Conservation (phyloP, 2,888 invertebrate species). For the Cosmia trapezina region DNA sequence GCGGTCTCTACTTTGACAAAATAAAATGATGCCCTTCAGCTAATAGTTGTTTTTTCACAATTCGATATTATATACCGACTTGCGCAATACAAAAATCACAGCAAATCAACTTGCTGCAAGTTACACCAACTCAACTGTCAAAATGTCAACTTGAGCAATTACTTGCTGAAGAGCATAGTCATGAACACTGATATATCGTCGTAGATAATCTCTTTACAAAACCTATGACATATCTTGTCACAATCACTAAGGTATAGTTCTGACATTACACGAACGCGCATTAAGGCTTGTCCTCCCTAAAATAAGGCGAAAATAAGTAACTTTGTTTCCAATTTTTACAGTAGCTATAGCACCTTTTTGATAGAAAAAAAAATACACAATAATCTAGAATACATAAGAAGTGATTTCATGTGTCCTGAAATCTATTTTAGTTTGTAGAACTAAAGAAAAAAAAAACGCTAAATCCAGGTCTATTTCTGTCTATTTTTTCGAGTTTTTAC, state of each 20-base stretch:
- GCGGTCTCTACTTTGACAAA: not conserved
- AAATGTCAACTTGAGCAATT: not conserved
- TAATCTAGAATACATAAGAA: too few species aligned
- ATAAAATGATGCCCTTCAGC: not conserved
- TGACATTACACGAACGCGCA: not conserved
- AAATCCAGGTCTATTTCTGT: too few species aligned
- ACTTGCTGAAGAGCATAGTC: not conserved
- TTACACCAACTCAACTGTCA: not conserved
- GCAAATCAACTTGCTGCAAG: not conserved
- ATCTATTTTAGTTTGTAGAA: too few species aligned
- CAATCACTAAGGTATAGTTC: not conserved
- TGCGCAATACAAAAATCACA: not conserved
- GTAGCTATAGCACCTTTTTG: too few species aligned
- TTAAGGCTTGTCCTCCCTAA: too few species aligned
- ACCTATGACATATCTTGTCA: not conserved
- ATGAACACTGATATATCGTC: not conserved
- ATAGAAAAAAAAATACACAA: too few species aligned
- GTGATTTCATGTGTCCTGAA: too few species aligned
- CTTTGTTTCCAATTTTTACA: too few species aligned
- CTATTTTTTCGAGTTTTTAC: too few species aligned
- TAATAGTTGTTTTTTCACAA: not conserved
- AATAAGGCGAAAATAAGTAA: too few species aligned
- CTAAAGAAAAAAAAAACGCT: too few species aligned
- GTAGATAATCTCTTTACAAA: constrained; percentile 15
- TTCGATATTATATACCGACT: not conserved